Conservation (phyloP, 2,113 vertebrate genomes). For the Coracopsis vasa region DNA sequence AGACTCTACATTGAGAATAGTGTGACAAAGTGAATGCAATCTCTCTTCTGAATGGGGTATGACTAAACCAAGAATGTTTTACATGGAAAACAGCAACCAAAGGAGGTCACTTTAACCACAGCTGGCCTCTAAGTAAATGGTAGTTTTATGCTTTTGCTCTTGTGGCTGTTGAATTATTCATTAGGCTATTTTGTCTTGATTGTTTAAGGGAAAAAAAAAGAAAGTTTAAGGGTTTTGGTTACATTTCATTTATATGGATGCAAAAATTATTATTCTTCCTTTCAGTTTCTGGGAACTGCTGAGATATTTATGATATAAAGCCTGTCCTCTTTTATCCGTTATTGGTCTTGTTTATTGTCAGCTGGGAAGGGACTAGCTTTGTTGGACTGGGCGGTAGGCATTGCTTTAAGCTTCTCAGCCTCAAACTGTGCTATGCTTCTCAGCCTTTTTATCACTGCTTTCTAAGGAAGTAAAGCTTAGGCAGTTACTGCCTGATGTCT, state of each 20-base stretch:
- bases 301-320: not conserved
- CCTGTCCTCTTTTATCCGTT: not conserved
- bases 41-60: not conserved
- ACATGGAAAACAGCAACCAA: not conserved
- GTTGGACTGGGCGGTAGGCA: not conserved
- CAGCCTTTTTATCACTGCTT: not conserved
- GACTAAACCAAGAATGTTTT: not conserved
- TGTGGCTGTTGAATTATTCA: not conserved
- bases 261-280: not conserved
- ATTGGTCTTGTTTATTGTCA: not conserved
- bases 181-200: not conserved
- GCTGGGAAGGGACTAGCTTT: not conserved
- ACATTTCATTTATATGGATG: not conserved
- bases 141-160: conserved; percentile 13
- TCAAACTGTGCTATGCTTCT: not conserved
- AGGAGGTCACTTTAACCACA: not conserved
- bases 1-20: not conserved
- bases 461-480: not conserved
- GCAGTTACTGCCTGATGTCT: not conserved
- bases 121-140: conserved; percentile 19
- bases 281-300: not conserved
- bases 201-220: not conserved
- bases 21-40: not conserved
- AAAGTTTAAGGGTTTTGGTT: not conserved
- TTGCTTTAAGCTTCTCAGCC: not conserved